These are phyloP conservation scores for Drosophila kanekoi DNA, from an alignment of 2,888 invertebrate species.

Conservation along the genomic window DNA sequence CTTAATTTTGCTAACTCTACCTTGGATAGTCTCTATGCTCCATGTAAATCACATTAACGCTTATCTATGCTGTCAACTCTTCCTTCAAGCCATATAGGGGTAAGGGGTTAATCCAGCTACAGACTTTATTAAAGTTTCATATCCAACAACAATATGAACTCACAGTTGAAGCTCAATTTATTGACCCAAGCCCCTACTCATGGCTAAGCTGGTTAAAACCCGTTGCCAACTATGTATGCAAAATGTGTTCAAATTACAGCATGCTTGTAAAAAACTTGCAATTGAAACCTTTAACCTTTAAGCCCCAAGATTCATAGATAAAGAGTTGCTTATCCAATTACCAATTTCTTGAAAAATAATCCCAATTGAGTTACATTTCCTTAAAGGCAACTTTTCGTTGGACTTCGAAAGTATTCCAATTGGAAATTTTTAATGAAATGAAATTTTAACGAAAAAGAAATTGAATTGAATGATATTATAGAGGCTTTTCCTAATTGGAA, in stretches of 20 bases:
- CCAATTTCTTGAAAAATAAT: too few species aligned
- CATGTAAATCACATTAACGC: neutral
- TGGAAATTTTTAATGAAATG: too few species aligned
- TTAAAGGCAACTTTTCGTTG: too few species aligned
- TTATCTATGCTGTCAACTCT: neutral
- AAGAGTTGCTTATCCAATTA: too few species aligned
- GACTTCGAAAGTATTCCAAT: too few species aligned
- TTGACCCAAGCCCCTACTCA: neutral
- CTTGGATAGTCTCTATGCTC: neutral
- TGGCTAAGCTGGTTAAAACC: constrained; percentile 4
- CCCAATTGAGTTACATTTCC: too few species aligned
- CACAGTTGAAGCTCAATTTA: neutral
- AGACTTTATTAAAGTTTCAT: neutral
- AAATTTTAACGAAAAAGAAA: too few species aligned
- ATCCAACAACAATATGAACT: neutral
- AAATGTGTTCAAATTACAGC: neutral
- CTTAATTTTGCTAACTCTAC: neutral
- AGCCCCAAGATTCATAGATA: neutral
- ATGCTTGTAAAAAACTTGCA: neutral
- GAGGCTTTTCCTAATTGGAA: too few species aligned
- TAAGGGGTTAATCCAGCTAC: neutral
- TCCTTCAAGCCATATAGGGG: neutral
- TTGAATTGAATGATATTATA: too few species aligned
- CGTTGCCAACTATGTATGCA: neutral
- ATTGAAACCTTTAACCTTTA: neutral